Evolutionary conservation across 2,888 invertebrate species (phyloP), one percentile per base, ranked within the genome.

Genomic region (Eupithecia centaureata): DNA sequence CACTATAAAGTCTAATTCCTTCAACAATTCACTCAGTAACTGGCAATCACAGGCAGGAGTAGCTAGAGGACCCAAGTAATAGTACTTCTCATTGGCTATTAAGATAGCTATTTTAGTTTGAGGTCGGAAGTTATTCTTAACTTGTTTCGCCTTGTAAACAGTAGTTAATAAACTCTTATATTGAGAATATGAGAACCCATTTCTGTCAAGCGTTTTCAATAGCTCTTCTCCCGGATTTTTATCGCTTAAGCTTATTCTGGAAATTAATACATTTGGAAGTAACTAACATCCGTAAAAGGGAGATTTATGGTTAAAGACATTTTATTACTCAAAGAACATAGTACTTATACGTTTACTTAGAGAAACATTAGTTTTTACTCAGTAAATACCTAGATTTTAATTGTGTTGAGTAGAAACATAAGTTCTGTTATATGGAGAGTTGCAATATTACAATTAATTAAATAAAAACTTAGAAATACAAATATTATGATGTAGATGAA

Each of bases 41-140:
- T 88, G 86, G 76, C 94, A 94, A 65, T 94, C 94, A 33, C 86
- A 81, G 3, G 88, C 84, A 0, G 94, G 94, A 54, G 94, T 92
- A 0, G 85, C 87, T 33, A 94, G 70, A 65, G 90, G 89, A 0
- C 91, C 82, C 68, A 93, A 83, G 74, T 89, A 71, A 30, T 74
- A 73, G 68, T 94, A 94, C 75, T 85, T 88, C 33, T 92, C 87
- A 72, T 94, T 94, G 0, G 89, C 92, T 63, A 94, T 86, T 0
- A 94, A 78, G 63, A 94, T 85, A 1, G 94, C 94, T 22, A 94
- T 80, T 82, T 94, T 94, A 1, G 87, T 74, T 47, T 82, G 77
- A 0, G 91, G 92, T 63, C 77, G 84, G 72, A 89, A 90, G 62
- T 3, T 1, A 83, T 13, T 28, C 30, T 32, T 5, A 15, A 15